Percentiles rank a stretch among this genome's conserved stretches.
Conservation (phyloP, 2,888 invertebrate species). For the Blastobasis adustella region DNA sequence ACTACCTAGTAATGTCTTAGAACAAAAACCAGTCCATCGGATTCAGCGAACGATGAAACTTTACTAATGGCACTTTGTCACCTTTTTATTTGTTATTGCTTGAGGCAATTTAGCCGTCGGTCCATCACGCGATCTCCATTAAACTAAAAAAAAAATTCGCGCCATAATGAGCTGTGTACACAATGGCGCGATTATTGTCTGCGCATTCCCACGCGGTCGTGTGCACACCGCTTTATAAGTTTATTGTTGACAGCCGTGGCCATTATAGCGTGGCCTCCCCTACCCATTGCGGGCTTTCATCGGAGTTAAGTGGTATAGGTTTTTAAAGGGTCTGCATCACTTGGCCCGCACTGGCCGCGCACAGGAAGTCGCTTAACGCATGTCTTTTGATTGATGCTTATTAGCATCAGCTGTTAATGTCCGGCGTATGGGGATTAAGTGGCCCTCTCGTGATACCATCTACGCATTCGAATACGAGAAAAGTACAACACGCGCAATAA, state of each 20-base stretch:
- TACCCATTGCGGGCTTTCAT: conserved; percentile 9
- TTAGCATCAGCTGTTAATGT: conserved; percentile 10
- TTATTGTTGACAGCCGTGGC: conserved; percentile 21
- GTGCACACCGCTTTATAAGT: conserved; percentile 16
- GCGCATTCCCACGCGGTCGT: conserved; percentile 19
- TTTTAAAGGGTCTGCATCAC: conserved; percentile 9
- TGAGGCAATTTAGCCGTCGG: conserved; percentile 9
- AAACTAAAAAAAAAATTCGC: conserved; percentile 10
- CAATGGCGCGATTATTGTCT: conserved; percentile 14
- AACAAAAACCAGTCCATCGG: background rate
- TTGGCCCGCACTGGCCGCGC: conserved; percentile 6
- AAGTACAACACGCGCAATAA: background rate
- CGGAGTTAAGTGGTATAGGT: conserved; percentile 8
- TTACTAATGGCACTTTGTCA: conserved; percentile 15
- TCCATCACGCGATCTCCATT: conserved; percentile 18
- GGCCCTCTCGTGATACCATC: background rate
- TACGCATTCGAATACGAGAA: conserved; percentile 1
- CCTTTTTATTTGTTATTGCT: conserved; percentile 11
- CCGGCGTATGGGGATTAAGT: conserved; percentile 9
- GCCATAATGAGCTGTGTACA: conserved; percentile 12
- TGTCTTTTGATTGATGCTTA: conserved; percentile 13
- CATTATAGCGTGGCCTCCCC: conserved; percentile 12
- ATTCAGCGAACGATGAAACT: conserved; percentile 3
- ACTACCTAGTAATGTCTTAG: too few relatives aligned
- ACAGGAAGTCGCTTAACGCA: conserved; percentile 11